These are phyloP conservation scores for Eudyptes chrysolophus DNA, from an alignment of 2,113 vertebrate species.

Conservation along the genomic window DNA sequence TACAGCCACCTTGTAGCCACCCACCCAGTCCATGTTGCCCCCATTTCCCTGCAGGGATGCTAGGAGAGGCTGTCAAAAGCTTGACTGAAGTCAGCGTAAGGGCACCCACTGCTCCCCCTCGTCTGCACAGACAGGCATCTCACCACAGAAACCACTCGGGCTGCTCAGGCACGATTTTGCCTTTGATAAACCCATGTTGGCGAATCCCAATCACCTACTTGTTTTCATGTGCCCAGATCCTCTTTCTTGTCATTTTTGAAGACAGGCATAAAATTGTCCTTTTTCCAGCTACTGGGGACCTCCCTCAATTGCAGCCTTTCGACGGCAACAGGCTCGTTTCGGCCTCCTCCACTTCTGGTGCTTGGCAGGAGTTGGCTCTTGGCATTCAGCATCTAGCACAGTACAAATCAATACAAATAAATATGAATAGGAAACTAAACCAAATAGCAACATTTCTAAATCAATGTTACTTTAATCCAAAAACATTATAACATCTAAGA, in stretches of 20 bases:
- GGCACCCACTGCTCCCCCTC: no score
- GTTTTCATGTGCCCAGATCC: background rate
- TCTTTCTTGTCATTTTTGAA: background rate
- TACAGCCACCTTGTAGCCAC: background rate
- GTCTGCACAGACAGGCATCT: background rate
- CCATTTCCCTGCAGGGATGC: background rate
- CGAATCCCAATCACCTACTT: background rate
- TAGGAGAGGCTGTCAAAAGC: rapidly evolving
- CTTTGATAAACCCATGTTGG: background rate
- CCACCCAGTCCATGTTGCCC: rapidly evolving
- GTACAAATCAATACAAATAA: background rate
- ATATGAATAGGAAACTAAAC: background rate
- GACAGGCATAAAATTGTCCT: background rate
- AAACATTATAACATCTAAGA: background rate
- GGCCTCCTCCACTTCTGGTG: background rate
- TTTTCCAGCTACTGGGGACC: background rate
- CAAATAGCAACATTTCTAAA: background rate
- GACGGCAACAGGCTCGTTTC: rapidly evolving
- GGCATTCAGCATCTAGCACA: background rate
- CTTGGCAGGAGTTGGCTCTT: background rate
- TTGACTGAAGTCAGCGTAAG: background rate
- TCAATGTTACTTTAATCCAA: background rate
- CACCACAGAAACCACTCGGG: rapidly evolving
- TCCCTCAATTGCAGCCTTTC: background rate
- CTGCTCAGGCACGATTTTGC: background rate